These are phyloP conservation scores for Saiga tatarica DNA, from an alignment of 2,113 vertebrate species.

Conservation along the genomic window DNA sequence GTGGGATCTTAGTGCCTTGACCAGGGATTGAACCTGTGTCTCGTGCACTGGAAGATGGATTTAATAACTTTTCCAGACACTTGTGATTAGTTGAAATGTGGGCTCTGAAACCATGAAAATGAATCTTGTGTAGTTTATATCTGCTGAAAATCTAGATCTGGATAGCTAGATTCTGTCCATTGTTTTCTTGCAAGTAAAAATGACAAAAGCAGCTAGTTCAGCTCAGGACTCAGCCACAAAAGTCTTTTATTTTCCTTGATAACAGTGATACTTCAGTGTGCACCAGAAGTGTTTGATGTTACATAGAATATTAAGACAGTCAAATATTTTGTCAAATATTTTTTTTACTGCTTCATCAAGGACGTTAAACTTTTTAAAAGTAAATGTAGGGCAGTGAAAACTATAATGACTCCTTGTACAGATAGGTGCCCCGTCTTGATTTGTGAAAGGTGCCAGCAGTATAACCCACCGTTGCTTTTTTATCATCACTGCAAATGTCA, in stretches of 20 bases:
- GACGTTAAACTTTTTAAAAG: neutral
- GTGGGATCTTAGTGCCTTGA: neutral
- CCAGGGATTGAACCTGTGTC: neutral
- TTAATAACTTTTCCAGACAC: neutral
- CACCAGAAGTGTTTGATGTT: neutral
- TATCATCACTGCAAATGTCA: neutral
- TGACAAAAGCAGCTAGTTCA: neutral
- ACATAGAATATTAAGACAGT: neutral
- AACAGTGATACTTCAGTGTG: neutral
- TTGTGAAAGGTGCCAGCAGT: neutral
- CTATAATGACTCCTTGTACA: neutral
- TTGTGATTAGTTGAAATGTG: neutral
- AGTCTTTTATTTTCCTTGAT: neutral
- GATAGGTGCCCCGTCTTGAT: neutral
- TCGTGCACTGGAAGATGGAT: neutral
- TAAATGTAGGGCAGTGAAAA: neutral
- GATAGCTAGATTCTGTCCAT: neutral
- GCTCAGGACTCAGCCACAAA: neutral
- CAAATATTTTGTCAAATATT: neutral
- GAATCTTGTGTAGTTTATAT: neutral
- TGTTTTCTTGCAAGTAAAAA: neutral
- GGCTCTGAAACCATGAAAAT: neutral
- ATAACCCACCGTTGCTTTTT: neutral
- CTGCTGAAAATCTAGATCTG: neutral
- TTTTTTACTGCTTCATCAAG: neutral